phyloP scores from a whole-genome alignment of 2,888 invertebrate genomes.

The Dynastes grantii region DNA sequence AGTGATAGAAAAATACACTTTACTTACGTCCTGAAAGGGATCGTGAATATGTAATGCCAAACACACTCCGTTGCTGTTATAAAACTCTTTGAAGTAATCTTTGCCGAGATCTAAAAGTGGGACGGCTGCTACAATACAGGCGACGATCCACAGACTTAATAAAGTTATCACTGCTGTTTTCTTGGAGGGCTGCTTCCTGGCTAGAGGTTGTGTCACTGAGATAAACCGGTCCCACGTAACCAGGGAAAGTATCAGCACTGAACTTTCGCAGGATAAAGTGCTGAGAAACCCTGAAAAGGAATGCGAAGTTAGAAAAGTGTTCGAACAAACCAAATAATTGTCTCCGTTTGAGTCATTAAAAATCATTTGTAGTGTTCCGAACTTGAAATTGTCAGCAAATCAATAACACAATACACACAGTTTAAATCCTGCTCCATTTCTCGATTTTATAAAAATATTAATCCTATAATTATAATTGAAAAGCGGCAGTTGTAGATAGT shows the following conservation, averaged over 20 bases:
- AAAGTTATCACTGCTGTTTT: conserved; percentile 71
- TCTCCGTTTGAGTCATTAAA: too few species aligned
- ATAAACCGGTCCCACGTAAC: conserved; percentile 78
- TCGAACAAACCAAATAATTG: background rate
- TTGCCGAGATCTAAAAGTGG: conserved; percentile 69
- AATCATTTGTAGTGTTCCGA: too few species aligned
- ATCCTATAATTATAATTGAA: too few species aligned
- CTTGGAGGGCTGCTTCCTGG: conserved; percentile 68
- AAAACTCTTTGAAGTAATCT: conserved; percentile 74
- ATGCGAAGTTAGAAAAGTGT: background rate
- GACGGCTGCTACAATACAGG: conserved; percentile 70
- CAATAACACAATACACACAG: too few species aligned
- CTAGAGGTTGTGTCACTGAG: conserved; percentile 75
- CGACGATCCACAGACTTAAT: conserved; percentile 71
- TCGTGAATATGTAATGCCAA: conserved; percentile 76
- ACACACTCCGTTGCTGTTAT: conserved; percentile 76
- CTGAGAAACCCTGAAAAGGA: conserved; percentile 72
- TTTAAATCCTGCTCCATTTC: too few species aligned
- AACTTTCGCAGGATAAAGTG: conserved; percentile 76
- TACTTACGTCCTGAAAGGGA: conserved; percentile 73
- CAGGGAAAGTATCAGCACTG: conserved; percentile 74
- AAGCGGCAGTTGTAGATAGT: too few species aligned
- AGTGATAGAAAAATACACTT: too few species aligned
- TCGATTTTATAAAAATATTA: too few species aligned
- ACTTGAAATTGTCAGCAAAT: too few species aligned